Evolutionary conservation across 2,888 invertebrate genomes (phyloP).

Genomic region (Polydrusus cervinus): DNA sequence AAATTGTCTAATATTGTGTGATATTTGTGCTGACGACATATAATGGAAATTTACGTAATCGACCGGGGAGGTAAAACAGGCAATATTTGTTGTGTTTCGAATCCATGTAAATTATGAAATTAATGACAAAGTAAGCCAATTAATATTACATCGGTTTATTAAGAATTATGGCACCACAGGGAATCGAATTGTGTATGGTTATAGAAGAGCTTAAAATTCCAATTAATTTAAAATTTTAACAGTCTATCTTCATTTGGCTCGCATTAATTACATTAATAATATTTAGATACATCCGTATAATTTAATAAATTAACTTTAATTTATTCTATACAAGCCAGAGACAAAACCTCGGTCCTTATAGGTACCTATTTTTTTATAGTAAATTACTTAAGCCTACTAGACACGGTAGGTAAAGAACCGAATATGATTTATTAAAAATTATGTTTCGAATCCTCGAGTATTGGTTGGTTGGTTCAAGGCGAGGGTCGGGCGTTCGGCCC

Average conservation of each 20-base stretch:
- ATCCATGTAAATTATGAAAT: conserved; percentile 29
- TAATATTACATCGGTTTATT: conserved; percentile 44
- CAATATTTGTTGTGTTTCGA: conserved; percentile 18
- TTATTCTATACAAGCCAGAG: no score
- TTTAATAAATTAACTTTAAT: neutral
- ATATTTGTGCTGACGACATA: neutral
- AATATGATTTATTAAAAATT: no score
- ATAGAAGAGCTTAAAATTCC: conserved; percentile 11
- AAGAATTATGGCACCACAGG: conserved; percentile 35
- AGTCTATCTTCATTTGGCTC: neutral
- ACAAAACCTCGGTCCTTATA: no score
- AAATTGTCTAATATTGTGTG: no score
- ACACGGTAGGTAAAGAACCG: no score
- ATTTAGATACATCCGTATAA: neutral
- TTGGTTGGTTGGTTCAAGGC: no score
- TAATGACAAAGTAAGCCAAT: conserved; percentile 38
- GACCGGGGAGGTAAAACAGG: conserved; percentile 16
- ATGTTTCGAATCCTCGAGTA: no score
- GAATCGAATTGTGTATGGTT: conserved; percentile 26
- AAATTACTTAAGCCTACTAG: no score
- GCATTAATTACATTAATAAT: neutral
- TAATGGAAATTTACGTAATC: conserved; percentile 31
- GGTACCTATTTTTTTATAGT: no score
- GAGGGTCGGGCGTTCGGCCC: no score
- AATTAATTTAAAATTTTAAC: conserved; percentile 16